Base-by-base conservation (phyloP, 1,140 invertebrate species). In the Vollenhovia emeryi region DNA sequence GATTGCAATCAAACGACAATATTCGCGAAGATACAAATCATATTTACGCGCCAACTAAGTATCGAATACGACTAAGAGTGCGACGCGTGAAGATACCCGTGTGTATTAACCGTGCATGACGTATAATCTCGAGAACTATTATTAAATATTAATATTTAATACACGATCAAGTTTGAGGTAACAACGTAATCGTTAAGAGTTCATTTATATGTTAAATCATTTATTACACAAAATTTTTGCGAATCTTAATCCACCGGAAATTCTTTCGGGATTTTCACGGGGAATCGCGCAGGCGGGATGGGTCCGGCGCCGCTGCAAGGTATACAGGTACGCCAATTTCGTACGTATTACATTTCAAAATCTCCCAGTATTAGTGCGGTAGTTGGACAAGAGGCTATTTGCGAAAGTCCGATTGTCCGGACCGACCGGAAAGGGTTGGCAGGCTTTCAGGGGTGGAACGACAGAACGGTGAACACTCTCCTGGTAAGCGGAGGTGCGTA, bases 261-360 rank as follows among this genome's bases (percentile, higher is more conserved):
- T 18, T n/a, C 9, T 79, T 79, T 15, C 21, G 6, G 13, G 6
- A 55, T 27, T 59, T 62, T 83, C 15, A 18, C 2, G 33, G 4
- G 50, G 33, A 76, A 62, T 76, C 24, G 24, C 21, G 9, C 13
- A 43, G 24, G 1, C n/a, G 13, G 21, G 13, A 50, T 52, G 11
- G n/a, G 9, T 24, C 1, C 8, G 13, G 15, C 45, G 9, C 18
- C 30, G 48, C 11, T 57, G 55, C 40, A 64, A 50, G 40, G 52
- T 76, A 87, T 86, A 69, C 55, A 48, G 79, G 52, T 55, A 71
- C 48, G 64, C 74, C 78, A 86, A 91, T 90, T 91, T 87, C 79
- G 85, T 75, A 87, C 85, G 84, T 89, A 87, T 87, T 89, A 85
- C 84, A 80, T 88, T 87, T 92, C 80, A 91, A 91, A 91, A 88